Base-by-base conservation (phyloP, 2,888 invertebrate species). In the Ferrisia virgata region DNA sequence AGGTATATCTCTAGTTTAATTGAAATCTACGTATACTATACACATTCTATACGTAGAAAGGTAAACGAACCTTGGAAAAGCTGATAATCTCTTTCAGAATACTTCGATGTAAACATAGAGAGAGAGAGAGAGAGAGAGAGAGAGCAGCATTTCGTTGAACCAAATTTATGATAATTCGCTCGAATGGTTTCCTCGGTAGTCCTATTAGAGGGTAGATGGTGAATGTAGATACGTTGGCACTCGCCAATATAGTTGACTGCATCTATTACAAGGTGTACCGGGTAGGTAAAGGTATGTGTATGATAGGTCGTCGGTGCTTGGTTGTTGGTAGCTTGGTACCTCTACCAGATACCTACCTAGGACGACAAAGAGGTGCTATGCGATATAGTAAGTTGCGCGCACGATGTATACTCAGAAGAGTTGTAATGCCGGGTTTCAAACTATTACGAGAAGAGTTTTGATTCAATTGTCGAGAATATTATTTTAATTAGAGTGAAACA, bases 131-230 rank as follows among this genome's bases (percentile, higher is more conserved):
- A n/a, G n/a, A n/a, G n/a, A n/a, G n/a, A n/a, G n/a, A n/a, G n/a
- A n/a, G n/a, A 76, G 36, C 64, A 33, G 72, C 72, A 36, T 76
- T 76, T 76, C 72, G 72, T 76, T 76, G 72, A 76, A 76, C 72
- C 72, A 76, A 76, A 76, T 76, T 76, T 76, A 76, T 76, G 72
- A 76, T 76, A 76, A 76, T 76, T 76, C 72, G 72, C 72, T 36
- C 72, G 72, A 76, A 76, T 76, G 72, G 36, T 76, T 76, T 76
- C 72, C 18, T 76, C 72, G 72, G 72, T 76, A 76, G 36, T 36
- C 72, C n/a, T 76, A 36, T 33, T 76, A 76, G 18, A 36, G 36
- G 72, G 22, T 76, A 76, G 72, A 76, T 76, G 64, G 64, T 64
- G 64, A 64, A 64, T 36, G 22, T 31, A 76, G 72, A 76, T 76